Evolutionary conservation across 2,113 vertebrate genomes (phyloP).

Genomic region (Aythya baeri): DNA sequence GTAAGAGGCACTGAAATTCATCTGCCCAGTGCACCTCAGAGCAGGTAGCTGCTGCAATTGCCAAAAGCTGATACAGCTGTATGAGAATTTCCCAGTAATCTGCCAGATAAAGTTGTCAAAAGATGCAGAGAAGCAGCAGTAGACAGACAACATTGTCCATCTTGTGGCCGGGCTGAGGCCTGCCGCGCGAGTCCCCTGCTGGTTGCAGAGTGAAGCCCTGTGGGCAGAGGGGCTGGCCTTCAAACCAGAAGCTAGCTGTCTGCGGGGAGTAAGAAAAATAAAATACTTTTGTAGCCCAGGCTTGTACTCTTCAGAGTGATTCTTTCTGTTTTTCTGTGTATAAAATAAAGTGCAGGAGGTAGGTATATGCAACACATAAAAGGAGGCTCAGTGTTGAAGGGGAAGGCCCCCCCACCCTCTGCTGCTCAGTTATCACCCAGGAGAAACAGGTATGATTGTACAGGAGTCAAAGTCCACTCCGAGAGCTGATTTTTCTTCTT

Average conservation of each 20-base stretch:
- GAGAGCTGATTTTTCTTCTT: not conserved
- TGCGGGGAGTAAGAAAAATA: not conserved
- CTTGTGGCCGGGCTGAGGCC: not conserved
- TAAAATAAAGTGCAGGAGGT: not conserved
- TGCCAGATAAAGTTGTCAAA: not conserved
- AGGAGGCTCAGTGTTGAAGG: not conserved
- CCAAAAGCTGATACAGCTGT: not conserved
- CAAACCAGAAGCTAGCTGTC: not conserved
- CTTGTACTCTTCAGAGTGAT: not conserved
- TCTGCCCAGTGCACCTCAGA: not conserved
- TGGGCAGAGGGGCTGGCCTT: not conserved
- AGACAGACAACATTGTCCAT: rapidly evolving
- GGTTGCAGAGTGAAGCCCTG: not conserved
- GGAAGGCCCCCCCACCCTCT: not conserved
- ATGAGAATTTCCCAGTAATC: not conserved
- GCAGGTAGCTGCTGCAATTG: not conserved
- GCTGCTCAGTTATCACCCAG: not conserved
- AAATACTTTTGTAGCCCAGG: not conserved
- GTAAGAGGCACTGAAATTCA: rapidly evolving
- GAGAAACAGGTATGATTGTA: not conserved
- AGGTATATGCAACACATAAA: not conserved
- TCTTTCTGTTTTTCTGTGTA: not conserved
- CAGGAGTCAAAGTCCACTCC: not conserved
- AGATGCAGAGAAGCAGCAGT: not conserved
- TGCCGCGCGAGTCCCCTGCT: rapidly evolving